A percentile compares a stretch with the other conserved stretches of the same genome.
phyloP scores from a whole-genome alignment of 1,140 invertebrate species.

The Sinella curviseta region DNA sequence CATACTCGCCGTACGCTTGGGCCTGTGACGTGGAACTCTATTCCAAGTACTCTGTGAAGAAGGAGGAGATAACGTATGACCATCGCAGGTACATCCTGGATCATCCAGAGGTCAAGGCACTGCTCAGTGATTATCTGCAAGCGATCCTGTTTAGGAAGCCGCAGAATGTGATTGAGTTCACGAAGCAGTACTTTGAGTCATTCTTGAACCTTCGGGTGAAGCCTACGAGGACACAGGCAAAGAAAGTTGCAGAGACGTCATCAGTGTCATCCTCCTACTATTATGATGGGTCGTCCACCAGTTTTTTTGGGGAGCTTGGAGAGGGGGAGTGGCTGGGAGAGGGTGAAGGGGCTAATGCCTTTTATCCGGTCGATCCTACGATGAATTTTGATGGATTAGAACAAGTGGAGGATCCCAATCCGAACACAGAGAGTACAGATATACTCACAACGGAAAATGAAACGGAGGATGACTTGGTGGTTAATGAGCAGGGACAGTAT shows the following conservation, averaged over 20 bases:
- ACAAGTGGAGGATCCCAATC: not conserved
- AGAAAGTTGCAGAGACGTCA: not conserved
- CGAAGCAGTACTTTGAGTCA: slow-evolving; percentile 37
- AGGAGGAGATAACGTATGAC: slow-evolving; percentile 33
- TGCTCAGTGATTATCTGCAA: slow-evolving; percentile 46
- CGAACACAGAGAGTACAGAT: not conserved
- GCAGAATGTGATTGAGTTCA: slow-evolving; percentile 37
- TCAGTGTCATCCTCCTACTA: not conserved
- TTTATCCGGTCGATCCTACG: not conserved
- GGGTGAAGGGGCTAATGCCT: not conserved
- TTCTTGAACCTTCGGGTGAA: slow-evolving; percentile 8
- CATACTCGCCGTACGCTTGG: slow-evolving; percentile 33
- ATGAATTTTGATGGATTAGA: not conserved
- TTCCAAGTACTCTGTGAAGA: slow-evolving; percentile 38
- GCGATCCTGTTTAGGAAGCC: slow-evolving; percentile 41
- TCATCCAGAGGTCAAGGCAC: slow-evolving; percentile 39
- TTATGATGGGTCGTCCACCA: not conserved
- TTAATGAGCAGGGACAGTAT: not conserved
- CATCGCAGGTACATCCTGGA: slow-evolving; percentile 41
- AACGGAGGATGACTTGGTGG: not conserved
- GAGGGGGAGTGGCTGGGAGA: slow-evolving; percentile 30
- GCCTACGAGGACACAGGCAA: not conserved
- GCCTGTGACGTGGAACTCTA: slow-evolving; percentile 46
- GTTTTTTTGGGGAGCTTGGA: not conserved
- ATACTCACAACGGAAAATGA: not conserved